Evolutionary conservation across 2,888 invertebrate species (phyloP).

Genomic region (Phengaris arion): DNA sequence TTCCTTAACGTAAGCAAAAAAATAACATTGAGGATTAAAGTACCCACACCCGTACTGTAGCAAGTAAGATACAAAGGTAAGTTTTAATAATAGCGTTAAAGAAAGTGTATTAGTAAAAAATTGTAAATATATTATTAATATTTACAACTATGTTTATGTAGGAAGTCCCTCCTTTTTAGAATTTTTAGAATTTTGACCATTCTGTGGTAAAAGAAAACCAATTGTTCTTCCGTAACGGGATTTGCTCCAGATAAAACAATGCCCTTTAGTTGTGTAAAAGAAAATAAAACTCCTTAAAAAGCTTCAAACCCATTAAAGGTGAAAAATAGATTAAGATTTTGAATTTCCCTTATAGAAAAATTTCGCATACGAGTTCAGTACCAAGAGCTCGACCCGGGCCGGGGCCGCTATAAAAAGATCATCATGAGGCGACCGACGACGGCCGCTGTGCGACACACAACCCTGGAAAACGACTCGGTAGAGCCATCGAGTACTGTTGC

Average conservation of each 20-base stretch:
- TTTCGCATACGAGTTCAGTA: conserved; percentile 52
- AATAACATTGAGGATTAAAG: no score
- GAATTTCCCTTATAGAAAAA: not conserved
- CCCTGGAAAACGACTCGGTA: conserved; percentile 79
- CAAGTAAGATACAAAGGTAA: no score
- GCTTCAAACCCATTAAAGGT: not conserved
- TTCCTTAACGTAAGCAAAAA: no score
- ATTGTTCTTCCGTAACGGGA: no score
- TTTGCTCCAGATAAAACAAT: not conserved
- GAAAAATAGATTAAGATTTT: not conserved
- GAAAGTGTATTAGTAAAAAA: no score
- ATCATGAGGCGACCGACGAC: conserved; percentile 70
- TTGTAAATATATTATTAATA: no score
- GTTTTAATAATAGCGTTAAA: no score
- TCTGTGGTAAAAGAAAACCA: no score
- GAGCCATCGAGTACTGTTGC: conserved; percentile 82
- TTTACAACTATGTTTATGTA: no score
- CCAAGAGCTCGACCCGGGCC: conserved; percentile 73
- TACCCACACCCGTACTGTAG: no score
- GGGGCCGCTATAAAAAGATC: conserved; percentile 79
- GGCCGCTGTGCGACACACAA: conserved; percentile 75
- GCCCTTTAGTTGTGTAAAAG: not conserved
- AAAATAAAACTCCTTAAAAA: not conserved
- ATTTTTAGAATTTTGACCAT: no score
- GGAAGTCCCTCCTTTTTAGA: no score